Evolutionary conservation across 2,888 invertebrate genomes (phyloP).

Genomic region (Drosophila rubida): DNA sequence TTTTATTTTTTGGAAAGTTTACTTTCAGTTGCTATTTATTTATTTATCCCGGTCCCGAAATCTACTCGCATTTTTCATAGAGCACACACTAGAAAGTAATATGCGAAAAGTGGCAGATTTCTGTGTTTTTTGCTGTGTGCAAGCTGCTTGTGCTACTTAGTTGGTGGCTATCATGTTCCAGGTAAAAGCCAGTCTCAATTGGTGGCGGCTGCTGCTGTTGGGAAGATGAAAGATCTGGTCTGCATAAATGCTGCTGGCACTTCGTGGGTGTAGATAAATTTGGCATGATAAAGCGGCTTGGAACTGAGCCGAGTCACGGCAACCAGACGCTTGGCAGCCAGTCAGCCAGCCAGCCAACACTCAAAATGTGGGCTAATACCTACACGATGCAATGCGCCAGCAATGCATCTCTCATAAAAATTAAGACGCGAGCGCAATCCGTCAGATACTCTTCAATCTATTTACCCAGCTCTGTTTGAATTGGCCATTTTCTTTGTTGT

Average conservation of each 20-base stretch:
- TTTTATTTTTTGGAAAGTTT: conserved; percentile 8
- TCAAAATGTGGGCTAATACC: conserved; percentile 52
- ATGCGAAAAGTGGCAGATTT: conserved; percentile 1
- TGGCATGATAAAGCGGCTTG: conserved; percentile 57
- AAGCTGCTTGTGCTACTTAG: conserved; percentile 58
- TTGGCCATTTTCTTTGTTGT: conserved; percentile 26
- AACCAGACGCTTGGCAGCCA: not conserved
- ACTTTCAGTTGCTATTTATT: not conserved
- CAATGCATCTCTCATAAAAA: conserved; percentile 7
- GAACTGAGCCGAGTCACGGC: conserved; percentile 65
- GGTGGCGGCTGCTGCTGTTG: conserved; percentile 11
- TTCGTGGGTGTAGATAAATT: conserved; percentile 76
- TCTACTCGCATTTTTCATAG: conserved; percentile 73
- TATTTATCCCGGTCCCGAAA: conserved; percentile 55
- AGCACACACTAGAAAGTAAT: conserved; percentile 66
- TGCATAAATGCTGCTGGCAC: conserved; percentile 69
- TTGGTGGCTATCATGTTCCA: conserved; percentile 52
- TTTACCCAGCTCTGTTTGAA: conserved; percentile 22
- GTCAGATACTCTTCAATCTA: conserved; percentile 15
- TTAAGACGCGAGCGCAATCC: conserved; percentile 12
- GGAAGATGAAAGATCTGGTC: conserved; percentile 59
- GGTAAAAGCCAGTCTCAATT: conserved; percentile 33
- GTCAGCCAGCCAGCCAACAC: conserved; percentile 1
- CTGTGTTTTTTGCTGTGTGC: conserved; percentile 1
- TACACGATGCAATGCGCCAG: conserved; percentile 30